A percentile compares a stretch with the other conserved stretches of the same genome.
Conservation (phyloP, 2,797 vertebrate species). For the Scleropages formosus region DNA sequence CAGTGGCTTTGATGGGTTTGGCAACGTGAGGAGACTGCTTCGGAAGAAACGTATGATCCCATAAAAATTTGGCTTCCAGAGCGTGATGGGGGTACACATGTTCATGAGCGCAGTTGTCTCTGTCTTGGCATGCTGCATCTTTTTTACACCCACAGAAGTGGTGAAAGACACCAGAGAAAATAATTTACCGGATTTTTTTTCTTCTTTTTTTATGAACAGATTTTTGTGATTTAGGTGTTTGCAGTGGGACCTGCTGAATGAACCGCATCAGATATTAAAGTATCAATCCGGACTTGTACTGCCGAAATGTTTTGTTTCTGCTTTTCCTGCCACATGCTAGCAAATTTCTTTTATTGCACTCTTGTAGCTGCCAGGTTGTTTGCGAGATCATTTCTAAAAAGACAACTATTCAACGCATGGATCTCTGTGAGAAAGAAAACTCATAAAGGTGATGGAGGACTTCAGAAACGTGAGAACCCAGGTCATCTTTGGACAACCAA, state of each 20-base stretch:
- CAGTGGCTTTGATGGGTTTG: background rate
- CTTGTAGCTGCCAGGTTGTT: too few relatives aligned
- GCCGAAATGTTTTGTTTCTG: too few relatives aligned
- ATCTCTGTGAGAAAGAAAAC: constrained; percentile 13
- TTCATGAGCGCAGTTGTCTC: background rate
- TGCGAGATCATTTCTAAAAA: too few relatives aligned
- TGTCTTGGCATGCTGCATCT: background rate
- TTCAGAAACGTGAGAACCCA: background rate
- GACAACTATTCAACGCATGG: background rate
- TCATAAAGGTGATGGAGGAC: background rate
- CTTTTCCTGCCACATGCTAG: too few relatives aligned
- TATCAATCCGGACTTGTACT: too few relatives aligned
- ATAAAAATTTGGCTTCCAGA: background rate
- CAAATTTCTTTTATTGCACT: too few relatives aligned
- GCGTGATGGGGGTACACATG: background rate
- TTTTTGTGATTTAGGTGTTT: too few relatives aligned
- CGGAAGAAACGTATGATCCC: background rate
- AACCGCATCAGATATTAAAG: too few relatives aligned
- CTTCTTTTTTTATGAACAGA: too few relatives aligned
- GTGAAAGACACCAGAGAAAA: background rate
- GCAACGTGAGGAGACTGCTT: background rate
- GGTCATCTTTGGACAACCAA: background rate
- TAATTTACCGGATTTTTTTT: background rate
- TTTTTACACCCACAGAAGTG: background rate
- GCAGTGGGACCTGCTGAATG: too few relatives aligned